Evolutionary conservation across 2,113 vertebrate genomes (phyloP), one percentile per base, ranked within the genome.

Genomic region (Lethenteron reissneri): DNA sequence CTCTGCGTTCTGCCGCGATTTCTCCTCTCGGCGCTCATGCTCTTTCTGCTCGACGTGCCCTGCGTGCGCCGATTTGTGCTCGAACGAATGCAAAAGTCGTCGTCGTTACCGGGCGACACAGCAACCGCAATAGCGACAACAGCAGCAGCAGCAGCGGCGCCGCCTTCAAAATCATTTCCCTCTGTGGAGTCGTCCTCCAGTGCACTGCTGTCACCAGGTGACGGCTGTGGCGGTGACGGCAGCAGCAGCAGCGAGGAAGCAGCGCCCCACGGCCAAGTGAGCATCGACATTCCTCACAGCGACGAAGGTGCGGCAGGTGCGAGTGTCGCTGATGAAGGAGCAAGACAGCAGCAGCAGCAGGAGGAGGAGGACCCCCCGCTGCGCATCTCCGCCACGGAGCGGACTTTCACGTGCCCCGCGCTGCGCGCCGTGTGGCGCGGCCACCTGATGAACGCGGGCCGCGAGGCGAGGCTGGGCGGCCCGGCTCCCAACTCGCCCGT

Each of bases 371-470:
- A 97, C 81, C 91, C 94, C 1, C 88, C 90, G 14, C 80, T 97
- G 77, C 88, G 87, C 81, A 88, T 97, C 75, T 95, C 92, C 2
- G 92, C 97, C 80, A 85, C 89, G 70, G 95, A 96, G 78, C 85
- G 84, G 77, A 89, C 96, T 85, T 96, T 91, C 83, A 94, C 91
- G 56, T 74, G 87, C 81, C 90, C 90, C 80, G 96, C 92, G 59
- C 85, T 99, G 74, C 83, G 83, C 76, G 94, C 94, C 2, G 90
- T 99, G 76, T 99, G 94, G 94, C 88, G 94, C 75, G 91, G 91
- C 2, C 94, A 97, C 80, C 92, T 92, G 78, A 75, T 99, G 80
- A 92, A 99, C 85, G 87, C 89, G 77, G 92, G 92, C 80, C 97
- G 97, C 79, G 81, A 87, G 5, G 94, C 94, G 11, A 87, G 85